Conservation (phyloP, 2,113 vertebrate species). For the Todiramphus saurophagus region DNA sequence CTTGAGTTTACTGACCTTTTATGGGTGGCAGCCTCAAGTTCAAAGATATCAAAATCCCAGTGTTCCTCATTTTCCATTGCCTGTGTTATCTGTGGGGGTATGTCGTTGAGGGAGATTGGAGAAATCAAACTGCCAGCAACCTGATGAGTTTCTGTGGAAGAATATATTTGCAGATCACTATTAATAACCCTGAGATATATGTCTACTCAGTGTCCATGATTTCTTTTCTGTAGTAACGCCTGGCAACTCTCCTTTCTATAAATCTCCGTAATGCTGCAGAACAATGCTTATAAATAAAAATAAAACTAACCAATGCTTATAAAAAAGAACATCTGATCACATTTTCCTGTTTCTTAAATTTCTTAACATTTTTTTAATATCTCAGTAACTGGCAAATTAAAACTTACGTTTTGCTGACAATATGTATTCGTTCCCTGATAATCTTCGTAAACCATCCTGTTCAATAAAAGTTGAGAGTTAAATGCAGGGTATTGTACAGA, state of each 20-base stretch:
- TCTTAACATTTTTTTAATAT: not conserved
- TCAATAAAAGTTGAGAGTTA: constrained; percentile 50
- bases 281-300: not conserved
- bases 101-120: constrained; percentile 84
- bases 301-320: not conserved
- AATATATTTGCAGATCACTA: not conserved
- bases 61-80: constrained; percentile 93
- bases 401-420: constrained; percentile 91
- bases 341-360: not conserved
- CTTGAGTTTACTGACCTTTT: constrained; percentile 81
- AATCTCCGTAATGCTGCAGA: not conserved
- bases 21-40: constrained; percentile 90
- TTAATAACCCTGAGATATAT: not conserved
- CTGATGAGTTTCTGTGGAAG: constrained; percentile 82
- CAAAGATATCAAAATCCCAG: constrained; percentile 97
- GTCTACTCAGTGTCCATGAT: not conserved
- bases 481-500: not conserved
- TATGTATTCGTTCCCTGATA: constrained; percentile 92
- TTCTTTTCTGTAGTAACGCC: not conserved
- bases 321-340: not conserved
- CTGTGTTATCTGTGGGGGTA: constrained; percentile 87
- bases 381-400: not conserved
- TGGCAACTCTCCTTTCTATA: not conserved
- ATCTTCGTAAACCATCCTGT: constrained; percentile 92
- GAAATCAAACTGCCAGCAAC: constrained; percentile 77